Evolutionary conservation across 1,140 invertebrate genomes (phyloP).

Genomic region (Zaprionus ornatus): DNA sequence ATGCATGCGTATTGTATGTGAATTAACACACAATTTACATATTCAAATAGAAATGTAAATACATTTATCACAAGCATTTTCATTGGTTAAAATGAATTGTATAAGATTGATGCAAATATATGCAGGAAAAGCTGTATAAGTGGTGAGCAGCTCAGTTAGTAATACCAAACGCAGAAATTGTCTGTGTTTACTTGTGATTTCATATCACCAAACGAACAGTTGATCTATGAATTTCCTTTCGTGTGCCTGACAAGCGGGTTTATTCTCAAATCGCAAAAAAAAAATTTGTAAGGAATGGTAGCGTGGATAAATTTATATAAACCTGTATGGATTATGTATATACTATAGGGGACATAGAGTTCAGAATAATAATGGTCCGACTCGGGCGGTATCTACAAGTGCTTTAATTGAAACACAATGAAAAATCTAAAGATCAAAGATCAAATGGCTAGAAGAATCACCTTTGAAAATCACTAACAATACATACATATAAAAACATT

Average conservation of each 20-base stretch:
- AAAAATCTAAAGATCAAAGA: not conserved
- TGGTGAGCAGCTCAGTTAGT: not conserved
- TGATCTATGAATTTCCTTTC: not conserved
- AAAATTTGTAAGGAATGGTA: not conserved
- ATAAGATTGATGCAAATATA: conserved; percentile 4
- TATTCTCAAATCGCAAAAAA: not conserved
- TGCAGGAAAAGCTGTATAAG: not conserved
- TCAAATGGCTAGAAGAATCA: not conserved
- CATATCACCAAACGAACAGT: not conserved
- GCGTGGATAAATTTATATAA: not conserved
- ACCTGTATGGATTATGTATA: not conserved
- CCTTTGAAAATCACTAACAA: not conserved
- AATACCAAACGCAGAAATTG: not conserved
- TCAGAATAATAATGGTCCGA: not conserved
- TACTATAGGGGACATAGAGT: not conserved
- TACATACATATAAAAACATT: not conserved
- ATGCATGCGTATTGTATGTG: not conserved
- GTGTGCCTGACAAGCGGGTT: not conserved
- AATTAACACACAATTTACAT: not conserved
- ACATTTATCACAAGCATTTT: not conserved
- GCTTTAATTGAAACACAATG: not conserved
- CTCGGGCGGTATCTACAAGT: not conserved
- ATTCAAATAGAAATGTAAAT: not conserved
- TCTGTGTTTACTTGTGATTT: not conserved
- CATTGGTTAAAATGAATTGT: not conserved